Evolutionary conservation across 2,888 invertebrate genomes (phyloP).

Genomic region (Stegana nigrithorax): DNA sequence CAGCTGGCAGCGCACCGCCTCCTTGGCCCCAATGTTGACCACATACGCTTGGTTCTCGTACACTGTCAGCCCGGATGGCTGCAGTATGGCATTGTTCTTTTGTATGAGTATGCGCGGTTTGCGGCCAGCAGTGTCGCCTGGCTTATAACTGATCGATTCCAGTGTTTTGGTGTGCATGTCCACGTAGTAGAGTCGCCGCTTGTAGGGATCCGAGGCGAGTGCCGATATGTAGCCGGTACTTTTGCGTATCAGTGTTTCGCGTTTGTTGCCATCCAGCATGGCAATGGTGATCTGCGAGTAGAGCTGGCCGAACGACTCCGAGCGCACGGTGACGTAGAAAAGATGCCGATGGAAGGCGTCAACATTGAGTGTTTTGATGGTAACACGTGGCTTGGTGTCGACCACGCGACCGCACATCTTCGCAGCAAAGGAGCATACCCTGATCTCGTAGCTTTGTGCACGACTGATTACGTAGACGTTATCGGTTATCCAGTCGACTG

Average conservation of each 20-base stretch:
- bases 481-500: slow-evolving; percentile 76
- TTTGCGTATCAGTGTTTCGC: slow-evolving; percentile 66
- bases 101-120: slow-evolving; percentile 68
- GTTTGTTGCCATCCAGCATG: slow-evolving; percentile 71
- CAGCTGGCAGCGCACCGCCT: slow-evolving; percentile 73
- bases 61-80: slow-evolving; percentile 76
- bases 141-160: slow-evolving; percentile 69
- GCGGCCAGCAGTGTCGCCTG: slow-evolving; percentile 57
- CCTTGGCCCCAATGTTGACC: slow-evolving; percentile 71
- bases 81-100: slow-evolving; percentile 69
- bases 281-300: slow-evolving; percentile 71
- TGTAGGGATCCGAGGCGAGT: slow-evolving; percentile 70
- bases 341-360: slow-evolving; percentile 74
- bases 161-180: slow-evolving; percentile 74
- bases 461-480: slow-evolving; percentile 78
- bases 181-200: slow-evolving; percentile 79
- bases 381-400: slow-evolving; percentile 69
- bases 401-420: slow-evolving; percentile 72
- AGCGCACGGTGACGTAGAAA: slow-evolving; percentile 72
- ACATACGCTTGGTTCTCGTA: slow-evolving; percentile 85
- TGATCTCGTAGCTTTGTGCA: slow-evolving; percentile 63
- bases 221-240: slow-evolving; percentile 67
- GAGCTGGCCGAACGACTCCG: slow-evolving; percentile 67
- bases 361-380: slow-evolving; percentile 74
- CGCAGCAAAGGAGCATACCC: slow-evolving; percentile 72